phyloP scores from a whole-genome alignment of 2,797 vertebrate genomes.

The Pipistrellus kuhlii region DNA sequence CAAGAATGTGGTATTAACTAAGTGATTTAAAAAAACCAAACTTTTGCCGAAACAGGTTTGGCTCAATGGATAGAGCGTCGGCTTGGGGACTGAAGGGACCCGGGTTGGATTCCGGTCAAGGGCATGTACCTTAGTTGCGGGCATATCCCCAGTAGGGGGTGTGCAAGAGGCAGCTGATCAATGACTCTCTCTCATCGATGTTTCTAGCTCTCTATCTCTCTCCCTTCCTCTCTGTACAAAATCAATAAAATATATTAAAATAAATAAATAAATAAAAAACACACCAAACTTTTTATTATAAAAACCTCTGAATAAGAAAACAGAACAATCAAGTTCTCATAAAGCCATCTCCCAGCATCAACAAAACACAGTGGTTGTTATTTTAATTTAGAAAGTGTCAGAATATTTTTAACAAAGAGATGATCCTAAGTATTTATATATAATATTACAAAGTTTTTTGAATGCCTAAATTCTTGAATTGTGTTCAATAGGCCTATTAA shows the following conservation, averaged over 20 bases:
- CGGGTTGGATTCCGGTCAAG: too few relatives aligned
- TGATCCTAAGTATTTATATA: neutral
- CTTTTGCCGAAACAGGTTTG: too few relatives aligned
- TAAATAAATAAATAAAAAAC: too few relatives aligned
- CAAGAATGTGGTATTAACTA: constrained; percentile 14
- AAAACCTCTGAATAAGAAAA: constrained; percentile 47
- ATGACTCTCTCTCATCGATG: too few relatives aligned
- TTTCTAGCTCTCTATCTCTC: too few relatives aligned
- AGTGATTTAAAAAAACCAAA: neutral
- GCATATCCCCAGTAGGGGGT: too few relatives aligned
- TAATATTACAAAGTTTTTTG: constrained; percentile 36
- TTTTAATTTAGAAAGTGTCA: constrained; percentile 46
- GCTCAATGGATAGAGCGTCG: too few relatives aligned
- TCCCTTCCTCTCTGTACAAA: too few relatives aligned
- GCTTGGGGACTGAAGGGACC: too few relatives aligned
- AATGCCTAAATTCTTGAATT: neutral
- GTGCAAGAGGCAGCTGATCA: too few relatives aligned
- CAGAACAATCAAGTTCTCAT: constrained; percentile 31
- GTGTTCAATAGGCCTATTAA: neutral
- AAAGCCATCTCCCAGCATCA: neutral
- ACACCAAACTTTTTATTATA: neutral
- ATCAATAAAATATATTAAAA: too few relatives aligned
- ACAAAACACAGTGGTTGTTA: constrained; percentile 7
- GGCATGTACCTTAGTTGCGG: too few relatives aligned
- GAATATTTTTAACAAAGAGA: neutral